Evolutionary conservation across 2,113 vertebrate species (phyloP).

Genomic region (Serinus canaria): DNA sequence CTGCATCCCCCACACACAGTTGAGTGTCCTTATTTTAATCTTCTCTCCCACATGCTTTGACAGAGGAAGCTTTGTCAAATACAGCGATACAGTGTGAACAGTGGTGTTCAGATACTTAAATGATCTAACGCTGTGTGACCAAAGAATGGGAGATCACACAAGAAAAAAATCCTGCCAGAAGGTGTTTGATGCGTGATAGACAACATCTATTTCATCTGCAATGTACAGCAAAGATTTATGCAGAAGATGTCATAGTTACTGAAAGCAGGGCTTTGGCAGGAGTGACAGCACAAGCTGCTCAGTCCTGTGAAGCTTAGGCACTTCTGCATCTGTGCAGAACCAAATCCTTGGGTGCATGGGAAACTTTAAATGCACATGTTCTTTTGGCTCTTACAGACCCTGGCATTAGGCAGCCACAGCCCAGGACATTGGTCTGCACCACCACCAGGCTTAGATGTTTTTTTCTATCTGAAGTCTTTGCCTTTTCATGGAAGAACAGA

Average conservation of each 20-base stretch:
- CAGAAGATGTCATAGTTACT: neutral
- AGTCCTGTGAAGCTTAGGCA: neutral
- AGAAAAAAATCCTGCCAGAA: neutral
- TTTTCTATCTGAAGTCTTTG: neutral
- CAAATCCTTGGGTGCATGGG: neutral
- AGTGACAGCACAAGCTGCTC: neutral
- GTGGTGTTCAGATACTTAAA: neutral
- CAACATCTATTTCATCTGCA: neutral
- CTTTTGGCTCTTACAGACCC: neutral
- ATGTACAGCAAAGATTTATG: neutral
- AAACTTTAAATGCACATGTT: neutral
- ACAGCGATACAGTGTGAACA: neutral
- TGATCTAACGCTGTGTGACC: neutral
- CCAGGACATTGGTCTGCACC: neutral
- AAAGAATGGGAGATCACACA: neutral
- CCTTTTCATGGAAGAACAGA: neutral
- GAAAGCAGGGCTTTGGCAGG: neutral
- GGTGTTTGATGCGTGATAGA: neutral
- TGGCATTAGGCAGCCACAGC: neutral
- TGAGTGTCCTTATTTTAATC: conserved; percentile 1
- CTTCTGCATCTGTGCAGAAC: neutral
- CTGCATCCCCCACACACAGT: neutral
- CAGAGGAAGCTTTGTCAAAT: neutral
- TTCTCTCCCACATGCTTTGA: neutral
- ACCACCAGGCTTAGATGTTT: neutral